A percentile compares a stretch with the other conserved stretches of the same genome.
These are phyloP conservation scores for Chelonoidis abingdonii DNA, from an alignment of 2,113 vertebrate genomes.

Conservation along the genomic window DNA sequence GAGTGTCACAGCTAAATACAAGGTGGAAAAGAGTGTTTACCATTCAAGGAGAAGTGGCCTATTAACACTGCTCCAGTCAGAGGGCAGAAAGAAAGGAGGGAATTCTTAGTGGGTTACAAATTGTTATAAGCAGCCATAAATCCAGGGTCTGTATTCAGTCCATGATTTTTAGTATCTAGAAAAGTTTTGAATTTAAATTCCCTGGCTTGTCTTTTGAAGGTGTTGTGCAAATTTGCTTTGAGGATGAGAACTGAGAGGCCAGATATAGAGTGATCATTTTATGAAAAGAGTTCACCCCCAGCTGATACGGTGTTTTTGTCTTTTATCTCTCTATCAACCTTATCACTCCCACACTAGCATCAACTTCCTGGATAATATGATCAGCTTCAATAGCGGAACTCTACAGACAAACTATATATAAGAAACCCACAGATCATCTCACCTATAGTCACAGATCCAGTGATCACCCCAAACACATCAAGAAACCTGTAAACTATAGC, in stretches of 20 bases:
- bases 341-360: background rate
- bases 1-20: too few relatives aligned
- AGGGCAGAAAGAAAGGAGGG: background rate
- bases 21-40: too few relatives aligned
- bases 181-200: background rate
- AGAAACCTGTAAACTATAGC: background rate
- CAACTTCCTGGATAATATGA: background rate
- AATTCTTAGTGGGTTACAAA: background rate
- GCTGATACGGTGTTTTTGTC: background rate
- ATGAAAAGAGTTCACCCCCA: background rate
- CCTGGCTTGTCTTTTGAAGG: background rate
- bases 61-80: background rate
- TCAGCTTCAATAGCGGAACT: background rate
- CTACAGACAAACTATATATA: background rate
- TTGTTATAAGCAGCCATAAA: background rate
- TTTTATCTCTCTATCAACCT: background rate
- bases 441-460: background rate
- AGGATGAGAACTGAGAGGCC: background rate
- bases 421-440: background rate
- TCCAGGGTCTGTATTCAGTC: background rate
- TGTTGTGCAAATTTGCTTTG: background rate
- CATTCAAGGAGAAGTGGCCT: background rate
- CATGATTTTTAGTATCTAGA: background rate
- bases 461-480: background rate
- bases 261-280: background rate